A percentile compares a stretch with the other conserved stretches of the same genome.
These are phyloP conservation scores for Geococcyx californianus DNA, from an alignment of 2,113 vertebrate species.

Conservation along the genomic window DNA sequence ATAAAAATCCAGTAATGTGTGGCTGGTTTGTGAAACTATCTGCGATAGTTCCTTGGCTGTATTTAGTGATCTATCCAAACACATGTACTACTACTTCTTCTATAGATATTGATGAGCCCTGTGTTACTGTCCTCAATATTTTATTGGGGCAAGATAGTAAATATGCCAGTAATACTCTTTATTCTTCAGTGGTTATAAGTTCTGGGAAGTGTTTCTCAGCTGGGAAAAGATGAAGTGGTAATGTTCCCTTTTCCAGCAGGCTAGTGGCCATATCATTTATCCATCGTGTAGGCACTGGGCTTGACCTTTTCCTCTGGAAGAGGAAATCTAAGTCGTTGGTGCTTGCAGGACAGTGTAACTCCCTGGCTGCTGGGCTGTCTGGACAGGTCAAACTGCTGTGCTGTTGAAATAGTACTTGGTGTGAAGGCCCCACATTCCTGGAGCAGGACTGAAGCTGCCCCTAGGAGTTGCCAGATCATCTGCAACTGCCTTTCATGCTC, in stretches of 20 bases:
- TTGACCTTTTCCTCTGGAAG: neutral
- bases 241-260: neutral
- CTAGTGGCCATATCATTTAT: neutral
- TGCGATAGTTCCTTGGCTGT: neutral
- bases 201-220: neutral
- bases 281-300: rapidly evolving
- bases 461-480: neutral
- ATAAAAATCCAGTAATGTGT: neutral
- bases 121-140: neutral
- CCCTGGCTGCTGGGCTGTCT: neutral
- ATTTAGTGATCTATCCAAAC: neutral
- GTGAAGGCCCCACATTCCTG: neutral
- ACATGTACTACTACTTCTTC: neutral
- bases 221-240: neutral
- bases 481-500: neutral
- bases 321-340: neutral
- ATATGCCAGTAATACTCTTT: neutral
- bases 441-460: neutral
- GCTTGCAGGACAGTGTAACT: neutral
- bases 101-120: neutral
- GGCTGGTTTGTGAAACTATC: neutral
- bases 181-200: neutral
- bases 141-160: neutral
- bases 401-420: rapidly evolving
- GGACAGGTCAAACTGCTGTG: rapidly evolving